Evolutionary conservation across 2,888 invertebrate species (phyloP).

Genomic region (Nemoura dubitans): DNA sequence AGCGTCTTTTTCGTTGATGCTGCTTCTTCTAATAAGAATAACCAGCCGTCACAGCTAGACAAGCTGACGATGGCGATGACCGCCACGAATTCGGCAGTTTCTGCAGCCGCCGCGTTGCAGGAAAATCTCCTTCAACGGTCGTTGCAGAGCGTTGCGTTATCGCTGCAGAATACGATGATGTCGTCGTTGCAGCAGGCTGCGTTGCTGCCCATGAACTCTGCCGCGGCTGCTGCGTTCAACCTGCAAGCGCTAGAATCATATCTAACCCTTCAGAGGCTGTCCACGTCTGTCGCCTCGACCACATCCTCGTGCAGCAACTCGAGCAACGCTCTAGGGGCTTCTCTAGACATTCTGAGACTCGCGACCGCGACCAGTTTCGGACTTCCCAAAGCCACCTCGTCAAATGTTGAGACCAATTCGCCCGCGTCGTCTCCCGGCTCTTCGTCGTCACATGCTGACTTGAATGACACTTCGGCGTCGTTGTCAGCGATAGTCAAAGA

Average conservation of each 20-base stretch:
- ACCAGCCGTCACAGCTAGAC: conserved; percentile 36
- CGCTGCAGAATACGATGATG: conserved; percentile 85
- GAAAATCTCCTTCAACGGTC: conserved; percentile 69
- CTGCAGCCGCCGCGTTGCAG: conserved; percentile 67
- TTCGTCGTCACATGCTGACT: conserved; percentile 63
- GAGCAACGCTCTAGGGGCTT: conserved; percentile 49
- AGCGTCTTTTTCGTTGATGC: conserved; percentile 37
- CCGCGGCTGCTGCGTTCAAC: conserved; percentile 85
- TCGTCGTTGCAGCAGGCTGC: conserved; percentile 86
- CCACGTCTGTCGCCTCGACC: conserved; percentile 56
- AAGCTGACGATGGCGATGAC: conserved; percentile 40
- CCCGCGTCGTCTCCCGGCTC: conserved; percentile 58
- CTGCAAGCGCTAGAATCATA: conserved; percentile 88
- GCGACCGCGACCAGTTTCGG: conserved; percentile 43
- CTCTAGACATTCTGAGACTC: conserved; percentile 50
- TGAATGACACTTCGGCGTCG: conserved; percentile 64
- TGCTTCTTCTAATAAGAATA: conserved; percentile 29
- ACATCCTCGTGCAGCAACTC: conserved; percentile 39
- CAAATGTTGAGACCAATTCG: conserved; percentile 13
- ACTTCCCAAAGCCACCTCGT: background rate
- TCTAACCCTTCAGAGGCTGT: conserved; percentile 81
- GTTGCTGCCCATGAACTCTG: conserved; percentile 81
- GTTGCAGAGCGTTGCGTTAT: conserved; percentile 79
- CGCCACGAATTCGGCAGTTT: conserved; percentile 19
- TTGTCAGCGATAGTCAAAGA: conserved; percentile 58